Evolutionary conservation across 2,888 invertebrate species (phyloP), one percentile per base, ranked within the genome.

Genomic region (Hypsopygia costalis): DNA sequence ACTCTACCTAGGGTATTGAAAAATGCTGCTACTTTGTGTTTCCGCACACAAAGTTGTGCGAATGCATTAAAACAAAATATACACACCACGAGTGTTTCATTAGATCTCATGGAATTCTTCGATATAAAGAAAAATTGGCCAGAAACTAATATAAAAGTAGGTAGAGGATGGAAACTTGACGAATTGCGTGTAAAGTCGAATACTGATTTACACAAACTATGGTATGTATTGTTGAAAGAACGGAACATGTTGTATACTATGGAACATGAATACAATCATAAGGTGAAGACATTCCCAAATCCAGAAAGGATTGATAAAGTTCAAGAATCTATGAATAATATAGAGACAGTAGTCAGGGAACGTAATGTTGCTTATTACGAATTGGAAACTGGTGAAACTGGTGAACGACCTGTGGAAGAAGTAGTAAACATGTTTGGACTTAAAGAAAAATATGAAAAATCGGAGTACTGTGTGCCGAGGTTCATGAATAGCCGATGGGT

Each of bases 191-290:
- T 98, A 34, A 99, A 99, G 81, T 97, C 97, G 34, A 99, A 98
- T 72, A 90, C 93, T 36, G 99, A 99, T 80, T 90, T 99, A 42
- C 99, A 99, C 74, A 98, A 99, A 86, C 83, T 99, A 44, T 99
- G 99, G 99, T 98, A 91, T 65, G 67, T 92, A 9, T 85, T 99
- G 41, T 81, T 98, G 38, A 99, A 99, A 85, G 99, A 99, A 81
- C 91, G 94, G 40, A 99, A 99, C 76, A 98, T 99, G 98, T 88
- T 99, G 10, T 80, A 97, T 49, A 98, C 99, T 1, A 98, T 99
- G 98, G 96, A 98, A 81, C 92, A 96, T 47, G 94, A 94, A 72
- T 91, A 92, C 77, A 92, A 93, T 36, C 79, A 91, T 29, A 86
- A 93, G 64, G 79, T 85, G 50, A 87, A 91, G 68, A 51, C 94